phyloP scores from a whole-genome alignment of 2,888 invertebrate genomes.

The Kryphioiulus occultus region DNA sequence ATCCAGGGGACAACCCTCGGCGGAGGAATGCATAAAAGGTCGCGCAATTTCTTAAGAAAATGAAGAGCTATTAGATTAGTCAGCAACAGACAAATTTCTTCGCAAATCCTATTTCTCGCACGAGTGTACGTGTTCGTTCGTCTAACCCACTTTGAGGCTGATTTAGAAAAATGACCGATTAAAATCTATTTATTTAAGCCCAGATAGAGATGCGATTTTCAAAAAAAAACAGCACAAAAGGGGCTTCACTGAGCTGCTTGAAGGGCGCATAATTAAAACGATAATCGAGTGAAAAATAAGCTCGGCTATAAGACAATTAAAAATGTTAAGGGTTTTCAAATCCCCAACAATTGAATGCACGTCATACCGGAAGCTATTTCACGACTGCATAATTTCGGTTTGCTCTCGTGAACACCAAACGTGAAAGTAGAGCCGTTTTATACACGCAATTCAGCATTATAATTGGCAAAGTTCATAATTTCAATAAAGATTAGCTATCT shows the following conservation, averaged over 20 bases:
- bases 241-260: neutral
- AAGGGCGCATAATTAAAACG: neutral
- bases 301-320: neutral
- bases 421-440: no score
- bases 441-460: no score
- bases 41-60: constrained; percentile 1
- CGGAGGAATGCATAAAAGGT: neutral
- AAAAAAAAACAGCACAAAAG: neutral
- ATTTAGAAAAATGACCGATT: neutral
- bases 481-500: no score
- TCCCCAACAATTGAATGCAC: neutral
- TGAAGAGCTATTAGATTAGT: constrained; percentile 35
- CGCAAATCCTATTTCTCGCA: neutral
- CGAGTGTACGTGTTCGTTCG: neutral
- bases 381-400: neutral
- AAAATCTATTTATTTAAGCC: constrained; percentile 31
- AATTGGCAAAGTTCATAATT: no score
- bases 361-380: neutral
- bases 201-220: neutral
- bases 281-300: constrained; percentile 11
- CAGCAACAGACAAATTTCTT: neutral
- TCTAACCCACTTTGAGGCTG: neutral
- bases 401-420: no score
- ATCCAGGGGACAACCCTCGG: neutral
- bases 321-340: neutral